These are phyloP conservation scores for Stegophylla sp. DNA, from an alignment of 2,888 invertebrate genomes.

Conservation along the genomic window DNA sequence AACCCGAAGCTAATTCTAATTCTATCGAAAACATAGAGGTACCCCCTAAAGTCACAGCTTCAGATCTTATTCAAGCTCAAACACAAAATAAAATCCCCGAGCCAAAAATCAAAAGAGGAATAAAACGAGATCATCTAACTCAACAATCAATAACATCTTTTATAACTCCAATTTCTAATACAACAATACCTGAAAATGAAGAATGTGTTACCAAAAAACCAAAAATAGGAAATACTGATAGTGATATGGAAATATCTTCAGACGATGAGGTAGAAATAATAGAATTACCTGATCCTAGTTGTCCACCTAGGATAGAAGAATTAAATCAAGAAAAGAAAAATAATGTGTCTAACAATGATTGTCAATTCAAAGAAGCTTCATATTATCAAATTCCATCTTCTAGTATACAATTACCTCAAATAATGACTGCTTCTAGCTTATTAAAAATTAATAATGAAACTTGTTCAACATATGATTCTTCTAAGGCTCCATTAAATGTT, in stretches of 20 bases:
- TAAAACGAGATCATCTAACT: conserved; percentile 67
- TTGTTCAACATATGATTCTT: neutral
- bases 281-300: neutral
- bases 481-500: neutral
- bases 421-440: neutral
- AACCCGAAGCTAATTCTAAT: conserved; percentile 9
- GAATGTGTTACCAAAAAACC: conserved; percentile 34
- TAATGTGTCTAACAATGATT: neutral
- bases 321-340: neutral
- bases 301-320: conserved; percentile 9
- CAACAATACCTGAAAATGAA: neutral
- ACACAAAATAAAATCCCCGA: conserved; percentile 59
- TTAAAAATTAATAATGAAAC: conserved; percentile 15
- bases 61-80: conserved; percentile 60
- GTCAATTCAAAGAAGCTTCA: neutral
- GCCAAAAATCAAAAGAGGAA: conserved; percentile 66
- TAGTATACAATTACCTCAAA: conserved; percentile 6
- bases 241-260: conserved; percentile 54
- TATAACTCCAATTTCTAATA: conserved; percentile 63
- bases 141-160: conserved; percentile 68
- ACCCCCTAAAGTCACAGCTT: conserved; percentile 60
- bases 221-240: conserved; percentile 40
- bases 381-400: conserved; percentile 13
- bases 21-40: conserved; percentile 1
- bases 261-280: conserved; percentile 55